Percentiles rank a stretch among this genome's conserved stretches.
phyloP scores from a whole-genome alignment of 2,113 vertebrate species.

The Grammomys surdaster region DNA sequence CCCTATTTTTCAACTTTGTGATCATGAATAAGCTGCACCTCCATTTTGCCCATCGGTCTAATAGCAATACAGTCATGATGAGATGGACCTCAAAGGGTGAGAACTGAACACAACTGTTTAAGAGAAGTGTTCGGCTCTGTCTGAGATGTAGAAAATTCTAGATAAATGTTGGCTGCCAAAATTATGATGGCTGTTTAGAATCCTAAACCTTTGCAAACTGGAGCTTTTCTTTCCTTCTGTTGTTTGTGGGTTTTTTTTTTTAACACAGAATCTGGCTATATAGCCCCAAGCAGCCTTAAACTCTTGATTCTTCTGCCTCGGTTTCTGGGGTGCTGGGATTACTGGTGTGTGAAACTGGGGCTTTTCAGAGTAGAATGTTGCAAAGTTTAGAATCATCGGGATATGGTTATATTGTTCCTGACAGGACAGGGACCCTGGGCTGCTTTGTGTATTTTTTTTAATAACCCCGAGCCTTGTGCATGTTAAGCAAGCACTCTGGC shows the following conservation, averaged over 20 bases:
- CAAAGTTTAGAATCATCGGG: constrained; percentile 43
- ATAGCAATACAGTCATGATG: constrained; percentile 25
- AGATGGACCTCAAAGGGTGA: constrained; percentile 57
- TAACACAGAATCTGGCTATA: background rate
- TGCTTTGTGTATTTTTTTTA: background rate
- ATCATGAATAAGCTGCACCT: constrained; percentile 30
- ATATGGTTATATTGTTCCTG: background rate
- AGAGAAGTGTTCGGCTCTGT: background rate
- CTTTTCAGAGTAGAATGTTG: constrained; percentile 1
- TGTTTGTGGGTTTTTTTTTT: background rate
- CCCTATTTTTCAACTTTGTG: background rate
- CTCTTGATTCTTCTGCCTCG: background rate
- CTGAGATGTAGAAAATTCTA: constrained; percentile 8
- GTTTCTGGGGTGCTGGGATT: background rate
- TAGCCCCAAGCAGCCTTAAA: background rate
- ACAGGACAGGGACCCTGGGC: background rate
- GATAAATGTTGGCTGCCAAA: constrained; percentile 19
- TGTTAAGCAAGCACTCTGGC: background rate
- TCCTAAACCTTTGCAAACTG: constrained; percentile 55
- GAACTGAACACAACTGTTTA: background rate
- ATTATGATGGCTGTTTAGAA: constrained; percentile 45
- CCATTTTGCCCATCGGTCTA: constrained; percentile 20
- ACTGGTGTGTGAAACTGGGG: background rate
- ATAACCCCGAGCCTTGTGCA: background rate
- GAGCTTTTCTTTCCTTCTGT: background rate